Evolutionary conservation across 2,888 invertebrate species (phyloP), one percentile per base, ranked within the genome.

Genomic region (Drosophila sordidula): DNA sequence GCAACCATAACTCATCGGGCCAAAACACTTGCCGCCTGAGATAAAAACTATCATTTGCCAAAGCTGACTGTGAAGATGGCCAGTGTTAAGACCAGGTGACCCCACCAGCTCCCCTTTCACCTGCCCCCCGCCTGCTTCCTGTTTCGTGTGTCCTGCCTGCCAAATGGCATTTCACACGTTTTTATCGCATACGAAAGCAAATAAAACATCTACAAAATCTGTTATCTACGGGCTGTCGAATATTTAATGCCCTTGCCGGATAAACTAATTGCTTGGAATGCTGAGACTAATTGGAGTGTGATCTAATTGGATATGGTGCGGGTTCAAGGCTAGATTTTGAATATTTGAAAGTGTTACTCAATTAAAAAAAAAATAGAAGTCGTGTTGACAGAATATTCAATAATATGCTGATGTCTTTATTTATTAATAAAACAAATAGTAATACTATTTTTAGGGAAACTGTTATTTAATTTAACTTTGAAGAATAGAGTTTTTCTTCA

Each of bases 21-120:
- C 66, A 78, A 80, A 87, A 87, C 83, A 80, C 87, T 87, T 79
- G 76, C 71, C 70, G 69, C 22, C 41, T 26, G 64, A 71, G 88
- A 89, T 87, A 85, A 86, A 86, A 86, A 86, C 89, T 86, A 89
- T 86, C 89, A 86, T 86, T 86, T 86, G 85, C 89, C 88, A 89
- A 87, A 77, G 80, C 71, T 89, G 87, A 84, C 44, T 69, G 81
- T 64, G 51, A 76, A 82, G 73, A 67, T 76, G 57, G 67, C 55
- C 51, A 25, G 52, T 52, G 79, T 46, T 64, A 54, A 74, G 59
- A 68, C 65, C 64, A 72, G 67, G 67, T 67, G 58, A 51, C 22
- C 50, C 18, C 22, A 41, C 39, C n/a, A 26, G 14, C 12, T 66
- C 12, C 4, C 12, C 25, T 34, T 34, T 61, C 62, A 57, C 32